Base-by-base conservation (phyloP, 2,888 invertebrate species). In the Bembecia ichneumoniformis region DNA sequence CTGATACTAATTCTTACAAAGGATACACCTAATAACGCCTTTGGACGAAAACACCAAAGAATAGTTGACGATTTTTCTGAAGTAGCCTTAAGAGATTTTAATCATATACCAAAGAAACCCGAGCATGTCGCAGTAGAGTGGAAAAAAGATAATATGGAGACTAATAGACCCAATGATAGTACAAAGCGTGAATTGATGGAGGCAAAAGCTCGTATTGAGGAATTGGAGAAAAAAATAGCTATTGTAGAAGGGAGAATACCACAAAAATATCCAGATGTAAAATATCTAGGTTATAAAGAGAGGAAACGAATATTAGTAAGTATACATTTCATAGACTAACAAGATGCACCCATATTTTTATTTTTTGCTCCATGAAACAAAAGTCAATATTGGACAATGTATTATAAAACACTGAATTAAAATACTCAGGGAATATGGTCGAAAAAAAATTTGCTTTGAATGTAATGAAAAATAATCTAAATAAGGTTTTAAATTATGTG, bases 231-330 rank as follows among this genome's bases (percentile, higher is more conserved):
- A 55, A 94, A 93, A 79, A 84, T 96, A 40, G 88, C 89, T 48
- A 86, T 90, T 48, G 74, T 96, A 46, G 95, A 95, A 71, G 89
- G 90, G 3, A 89, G 91, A 65, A 89, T 94, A 46, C 93, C 94
- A 1, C 95, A 95, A 63, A 93, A 92, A 59, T 97, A 94, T 84
- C 97, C 97, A 0, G 92, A 94, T 71, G 97, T 99, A 0, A 94
- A 94, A 72, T 97, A 96, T 73, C 88, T 97, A 13, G 97, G 96
- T 60, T 97, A 97, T 74, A 93, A 96, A 68, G 93, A 94, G 59
- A 90, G 98, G 50, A 98, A 96, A 75, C 89, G 99, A 58, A 97
- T 99, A 66, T 83, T 99, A 83, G 95, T 97, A 71, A 81, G 84
- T 66, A 11, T 34, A 47, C 28, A 28, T 9, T 28, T 4, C 28